Conservation (phyloP, 2,888 invertebrate genomes). For the Kuschelorhynchus macadamiae region DNA sequence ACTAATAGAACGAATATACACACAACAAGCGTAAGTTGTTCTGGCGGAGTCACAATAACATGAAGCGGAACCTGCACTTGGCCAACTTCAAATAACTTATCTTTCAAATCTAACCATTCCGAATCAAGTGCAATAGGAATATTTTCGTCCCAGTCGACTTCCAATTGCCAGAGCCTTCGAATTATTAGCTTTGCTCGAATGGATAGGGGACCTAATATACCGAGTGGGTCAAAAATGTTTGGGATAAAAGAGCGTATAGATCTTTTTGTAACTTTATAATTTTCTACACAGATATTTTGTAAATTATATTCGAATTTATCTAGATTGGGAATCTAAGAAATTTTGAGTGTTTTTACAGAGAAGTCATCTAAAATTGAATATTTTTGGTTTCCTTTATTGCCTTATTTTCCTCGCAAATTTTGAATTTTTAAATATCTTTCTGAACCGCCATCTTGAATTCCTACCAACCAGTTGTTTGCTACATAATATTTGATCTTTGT, state of each 20-base stretch:
- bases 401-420: no score
- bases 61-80: background rate
- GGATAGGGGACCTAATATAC: constrained; percentile 45
- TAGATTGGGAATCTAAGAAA: constrained; percentile 39
- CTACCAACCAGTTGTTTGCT: no score
- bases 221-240: constrained; percentile 50
- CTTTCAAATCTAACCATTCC: constrained; percentile 11
- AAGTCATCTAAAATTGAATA: constrained; percentile 24
- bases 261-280: constrained; percentile 36
- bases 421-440: no score
- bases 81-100: background rate
- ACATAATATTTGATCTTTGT: no score
- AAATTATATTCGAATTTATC: constrained; percentile 40
- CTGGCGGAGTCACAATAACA: background rate
- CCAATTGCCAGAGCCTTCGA: constrained; percentile 2
- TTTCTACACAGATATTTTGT: background rate
- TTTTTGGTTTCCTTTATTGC: no score
- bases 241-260: constrained; percentile 44
- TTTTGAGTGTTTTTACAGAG: constrained; percentile 37
- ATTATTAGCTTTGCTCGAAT: constrained; percentile 40
- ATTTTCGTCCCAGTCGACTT: constrained; percentile 4
- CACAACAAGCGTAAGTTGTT: background rate
- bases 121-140: background rate
- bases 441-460: no score
- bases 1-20: background rate